These are phyloP conservation scores for Pocillopora verrucosa DNA, from an alignment of 64 coral and sea anemone genomes.

Conservation along the genomic window DNA sequence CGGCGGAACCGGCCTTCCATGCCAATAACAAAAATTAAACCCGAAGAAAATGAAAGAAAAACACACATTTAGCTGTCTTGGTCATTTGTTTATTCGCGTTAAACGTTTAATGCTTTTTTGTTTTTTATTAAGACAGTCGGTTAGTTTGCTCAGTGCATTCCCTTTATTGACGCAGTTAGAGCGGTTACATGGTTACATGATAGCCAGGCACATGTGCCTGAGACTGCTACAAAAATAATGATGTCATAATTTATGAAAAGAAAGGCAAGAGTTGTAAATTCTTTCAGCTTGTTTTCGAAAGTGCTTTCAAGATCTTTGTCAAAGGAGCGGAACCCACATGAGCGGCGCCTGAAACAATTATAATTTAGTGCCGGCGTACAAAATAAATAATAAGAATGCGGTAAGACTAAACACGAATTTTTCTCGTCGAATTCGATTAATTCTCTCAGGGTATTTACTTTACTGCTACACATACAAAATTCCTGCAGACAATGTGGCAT, in stretches of 20 bases:
- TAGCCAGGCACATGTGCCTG: background rate
- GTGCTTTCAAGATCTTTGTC: background rate
- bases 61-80: slow-evolving; percentile 3
- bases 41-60: background rate
- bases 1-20: slow-evolving; percentile 5
- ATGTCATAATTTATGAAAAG: background rate
- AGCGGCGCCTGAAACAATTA: background rate
- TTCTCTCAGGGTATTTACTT: background rate
- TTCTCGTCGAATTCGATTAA: background rate
- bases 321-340: background rate
- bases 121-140: background rate
- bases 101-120: slow-evolving; percentile 22
- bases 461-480: background rate
- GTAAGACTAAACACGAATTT: background rate
- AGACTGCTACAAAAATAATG: background rate
- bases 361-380: background rate
- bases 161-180: slow-evolving; percentile 11
- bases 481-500: background rate
- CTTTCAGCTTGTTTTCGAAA: background rate
- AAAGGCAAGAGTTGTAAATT: background rate
- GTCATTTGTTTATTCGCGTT: slow-evolving; percentile 18
- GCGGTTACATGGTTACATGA: background rate
- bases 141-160: slow-evolving; percentile 4
- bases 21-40: slow-evolving; percentile 24
- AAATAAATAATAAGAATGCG: background rate